Conservation (phyloP, 1,140 invertebrate genomes). For the Aricia agestis region DNA sequence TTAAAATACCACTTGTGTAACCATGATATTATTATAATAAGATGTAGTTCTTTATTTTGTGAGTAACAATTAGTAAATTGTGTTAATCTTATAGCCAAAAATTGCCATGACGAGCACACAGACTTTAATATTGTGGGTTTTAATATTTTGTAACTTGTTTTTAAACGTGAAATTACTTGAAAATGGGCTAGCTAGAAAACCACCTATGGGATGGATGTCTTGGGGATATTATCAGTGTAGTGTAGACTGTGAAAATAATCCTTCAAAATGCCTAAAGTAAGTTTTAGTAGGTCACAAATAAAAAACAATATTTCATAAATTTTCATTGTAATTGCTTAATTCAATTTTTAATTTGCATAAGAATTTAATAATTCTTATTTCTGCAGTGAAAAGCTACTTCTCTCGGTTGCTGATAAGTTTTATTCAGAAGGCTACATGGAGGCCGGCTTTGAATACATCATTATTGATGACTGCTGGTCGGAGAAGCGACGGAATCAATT, state of each 20-base stretch:
- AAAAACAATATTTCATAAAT: neutral
- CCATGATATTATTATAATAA: neutral
- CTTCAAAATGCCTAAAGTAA: slow-evolving; percentile 82
- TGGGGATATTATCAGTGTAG: slow-evolving; percentile 86
- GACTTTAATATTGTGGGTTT: slow-evolving; percentile 17
- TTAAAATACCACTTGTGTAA: neutral
- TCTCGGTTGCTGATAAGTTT: slow-evolving; percentile 85
- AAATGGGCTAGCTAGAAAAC: slow-evolving; percentile 89
- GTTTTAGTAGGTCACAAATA: slow-evolving; percentile 21
- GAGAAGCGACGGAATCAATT: slow-evolving; percentile 80
- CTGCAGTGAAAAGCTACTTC: neutral
- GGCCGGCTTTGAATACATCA: slow-evolving; percentile 90
- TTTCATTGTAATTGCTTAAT: neutral
- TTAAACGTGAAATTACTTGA: slow-evolving; percentile 75
- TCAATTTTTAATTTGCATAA: neutral
- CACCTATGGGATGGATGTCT: slow-evolving; percentile 90
- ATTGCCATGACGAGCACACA: slow-evolving; percentile 22
- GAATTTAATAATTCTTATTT: neutral
- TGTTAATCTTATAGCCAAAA: neutral
- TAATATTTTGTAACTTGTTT: slow-evolving; percentile 28
- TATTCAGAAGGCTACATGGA: slow-evolving; percentile 87
- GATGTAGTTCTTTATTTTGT: neutral
- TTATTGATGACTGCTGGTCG: slow-evolving; percentile 94
- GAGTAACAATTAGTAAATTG: neutral
- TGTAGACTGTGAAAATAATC: slow-evolving; percentile 80